Conservation (phyloP, 1,140 invertebrate genomes). For the Pseudomyrmex sp. region DNA sequence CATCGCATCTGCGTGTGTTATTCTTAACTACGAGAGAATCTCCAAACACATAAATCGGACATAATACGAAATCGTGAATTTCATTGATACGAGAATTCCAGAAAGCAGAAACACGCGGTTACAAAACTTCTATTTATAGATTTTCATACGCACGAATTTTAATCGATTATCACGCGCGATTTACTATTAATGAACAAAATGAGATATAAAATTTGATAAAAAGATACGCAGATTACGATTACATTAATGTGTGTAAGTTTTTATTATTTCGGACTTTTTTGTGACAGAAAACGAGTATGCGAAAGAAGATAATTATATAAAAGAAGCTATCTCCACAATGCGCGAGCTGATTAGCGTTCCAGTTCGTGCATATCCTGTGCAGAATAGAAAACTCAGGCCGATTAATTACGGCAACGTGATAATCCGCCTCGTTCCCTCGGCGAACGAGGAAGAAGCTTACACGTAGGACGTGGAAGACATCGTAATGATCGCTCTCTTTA, state of each 20-base stretch:
- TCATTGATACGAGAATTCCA: constrained; percentile 1
- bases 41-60: neutral
- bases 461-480: constrained; percentile 32
- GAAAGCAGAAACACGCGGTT: neutral
- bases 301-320: constrained; percentile 6
- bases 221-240: neutral
- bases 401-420: constrained; percentile 46
- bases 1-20: neutral
- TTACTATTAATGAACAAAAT: neutral
- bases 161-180: neutral
- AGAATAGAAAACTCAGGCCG: neutral
- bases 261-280: neutral
- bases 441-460: neutral
- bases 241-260: neutral
- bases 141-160: neutral
- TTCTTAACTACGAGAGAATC: neutral
- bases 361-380: constrained; percentile 8
- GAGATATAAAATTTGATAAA: neutral
- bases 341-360: neutral
- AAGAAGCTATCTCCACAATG: no score
- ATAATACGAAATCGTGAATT: neutral
- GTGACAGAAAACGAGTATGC: neutral
- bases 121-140: neutral
- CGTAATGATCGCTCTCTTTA: constrained; percentile 51
- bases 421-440: constrained; percentile 11